These are phyloP conservation scores for Euglossa dilemma DNA, from an alignment of 1,140 invertebrate genomes.

Conservation along the genomic window DNA sequence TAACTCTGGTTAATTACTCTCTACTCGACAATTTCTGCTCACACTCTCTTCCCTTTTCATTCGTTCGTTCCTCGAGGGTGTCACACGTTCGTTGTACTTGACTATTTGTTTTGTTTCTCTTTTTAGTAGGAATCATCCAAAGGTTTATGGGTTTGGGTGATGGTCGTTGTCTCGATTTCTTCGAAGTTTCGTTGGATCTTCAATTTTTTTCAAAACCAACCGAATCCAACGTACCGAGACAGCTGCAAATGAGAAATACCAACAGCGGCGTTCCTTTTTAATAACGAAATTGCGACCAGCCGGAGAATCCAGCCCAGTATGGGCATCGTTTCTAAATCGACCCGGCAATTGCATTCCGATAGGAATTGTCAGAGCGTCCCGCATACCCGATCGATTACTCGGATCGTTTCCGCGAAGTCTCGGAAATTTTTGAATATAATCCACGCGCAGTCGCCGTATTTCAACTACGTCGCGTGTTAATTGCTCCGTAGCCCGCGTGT, in stretches of 20 bases:
- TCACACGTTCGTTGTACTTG: no score
- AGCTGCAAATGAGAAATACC: slow-evolving; percentile 44
- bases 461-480: neutral
- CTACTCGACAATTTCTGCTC: neutral
- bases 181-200: neutral
- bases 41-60: no score
- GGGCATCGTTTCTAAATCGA: slow-evolving; percentile 60
- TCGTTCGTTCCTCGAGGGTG: no score
- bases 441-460: slow-evolving; percentile 10
- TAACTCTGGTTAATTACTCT: neutral
- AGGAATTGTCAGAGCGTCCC: slow-evolving; percentile 44
- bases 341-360: slow-evolving; percentile 55
- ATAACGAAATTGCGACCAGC: slow-evolving; percentile 49
- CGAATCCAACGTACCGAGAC: neutral
- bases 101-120: no score
- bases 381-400: slow-evolving; percentile 40
- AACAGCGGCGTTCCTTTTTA: slow-evolving; percentile 50
- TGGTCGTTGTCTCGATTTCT: no score
- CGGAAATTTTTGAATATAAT: slow-evolving; percentile 59
- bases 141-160: no score
- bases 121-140: no score
- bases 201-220: neutral
- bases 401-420: slow-evolving; percentile 22
- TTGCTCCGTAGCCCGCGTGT: neutral
- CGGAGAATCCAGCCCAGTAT: slow-evolving; percentile 45